Evolutionary conservation across 2,113 vertebrate genomes (phyloP).

Genomic region (Gnathonemus longibarbis): DNA sequence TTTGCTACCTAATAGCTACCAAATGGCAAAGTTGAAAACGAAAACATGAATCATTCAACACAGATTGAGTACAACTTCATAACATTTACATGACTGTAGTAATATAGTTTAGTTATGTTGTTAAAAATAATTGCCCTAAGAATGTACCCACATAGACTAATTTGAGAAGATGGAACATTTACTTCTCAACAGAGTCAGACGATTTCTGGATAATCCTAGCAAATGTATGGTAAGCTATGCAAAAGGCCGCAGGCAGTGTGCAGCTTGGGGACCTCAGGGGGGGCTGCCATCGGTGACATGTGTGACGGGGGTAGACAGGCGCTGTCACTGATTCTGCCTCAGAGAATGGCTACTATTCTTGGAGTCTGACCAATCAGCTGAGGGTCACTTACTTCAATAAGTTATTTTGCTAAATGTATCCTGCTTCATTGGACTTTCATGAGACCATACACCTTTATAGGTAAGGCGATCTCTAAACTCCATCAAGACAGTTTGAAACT

Average conservation of each 20-base stretch:
- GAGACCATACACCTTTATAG: not conserved
- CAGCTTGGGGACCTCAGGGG: not conserved
- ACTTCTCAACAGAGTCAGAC: not conserved
- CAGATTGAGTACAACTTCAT: not conserved
- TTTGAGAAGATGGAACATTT: not conserved
- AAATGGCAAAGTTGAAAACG: not conserved
- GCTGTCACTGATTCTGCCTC: not conserved
- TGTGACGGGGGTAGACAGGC: not conserved
- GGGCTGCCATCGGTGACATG: not conserved
- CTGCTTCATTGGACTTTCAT: not conserved
- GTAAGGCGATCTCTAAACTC: not conserved
- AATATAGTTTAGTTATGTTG: not conserved
- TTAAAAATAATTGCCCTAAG: not conserved
- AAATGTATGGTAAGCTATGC: not conserved
- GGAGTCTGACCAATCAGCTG: not conserved
- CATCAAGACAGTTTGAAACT: not conserved
- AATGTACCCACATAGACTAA: not conserved
- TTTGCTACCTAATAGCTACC: not conserved
- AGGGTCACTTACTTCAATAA: not conserved
- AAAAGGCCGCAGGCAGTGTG: not conserved
- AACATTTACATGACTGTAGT: not conserved
- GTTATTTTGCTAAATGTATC: not conserved
- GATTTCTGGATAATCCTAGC: not conserved
- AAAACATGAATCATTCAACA: not conserved
- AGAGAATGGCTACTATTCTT: not conserved